These are phyloP conservation scores for Etia nguti DNA, from an alignment of 2,113 vertebrate genomes.

Conservation along the genomic window DNA sequence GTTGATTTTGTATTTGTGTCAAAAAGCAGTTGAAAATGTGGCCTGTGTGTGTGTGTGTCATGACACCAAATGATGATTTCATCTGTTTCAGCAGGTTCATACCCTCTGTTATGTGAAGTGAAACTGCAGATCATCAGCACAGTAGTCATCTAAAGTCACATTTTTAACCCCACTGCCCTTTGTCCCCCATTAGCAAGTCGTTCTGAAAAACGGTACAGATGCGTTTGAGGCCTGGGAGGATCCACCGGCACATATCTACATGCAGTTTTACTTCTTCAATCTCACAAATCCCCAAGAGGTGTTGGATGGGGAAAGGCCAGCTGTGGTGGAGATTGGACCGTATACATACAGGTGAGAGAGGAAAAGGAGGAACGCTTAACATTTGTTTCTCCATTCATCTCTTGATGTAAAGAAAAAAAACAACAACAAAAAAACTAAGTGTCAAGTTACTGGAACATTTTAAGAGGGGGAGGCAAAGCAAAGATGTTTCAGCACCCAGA, in stretches of 20 bases:
- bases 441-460: neutral
- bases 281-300: constrained; percentile 88
- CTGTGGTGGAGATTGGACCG: constrained; percentile 84
- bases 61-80: neutral
- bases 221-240: constrained; percentile 84
- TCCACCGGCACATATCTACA: constrained; percentile 86
- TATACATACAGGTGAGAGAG: constrained; percentile 89
- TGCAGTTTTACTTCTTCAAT: constrained; percentile 97
- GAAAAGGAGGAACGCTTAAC: neutral
- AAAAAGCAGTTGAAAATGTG: neutral
- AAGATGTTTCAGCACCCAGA: neutral
- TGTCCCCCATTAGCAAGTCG: constrained; percentile 70
- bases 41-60: neutral
- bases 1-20: neutral
- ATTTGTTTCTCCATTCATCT: neutral
- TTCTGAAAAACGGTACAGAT: constrained; percentile 84
- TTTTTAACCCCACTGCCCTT: constrained; percentile 18
- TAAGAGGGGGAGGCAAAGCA: neutral
- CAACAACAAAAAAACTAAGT: neutral
- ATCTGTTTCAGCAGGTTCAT: neutral
- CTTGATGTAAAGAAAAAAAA: neutral
- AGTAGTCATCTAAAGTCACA: neutral
- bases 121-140: neutral
- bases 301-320: constrained; percentile 79
- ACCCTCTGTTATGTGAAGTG: neutral